Evolutionary conservation across 1,140 invertebrate species (phyloP), one percentile per base, ranked within the genome.

Genomic region (Drosophila sp.): DNA sequence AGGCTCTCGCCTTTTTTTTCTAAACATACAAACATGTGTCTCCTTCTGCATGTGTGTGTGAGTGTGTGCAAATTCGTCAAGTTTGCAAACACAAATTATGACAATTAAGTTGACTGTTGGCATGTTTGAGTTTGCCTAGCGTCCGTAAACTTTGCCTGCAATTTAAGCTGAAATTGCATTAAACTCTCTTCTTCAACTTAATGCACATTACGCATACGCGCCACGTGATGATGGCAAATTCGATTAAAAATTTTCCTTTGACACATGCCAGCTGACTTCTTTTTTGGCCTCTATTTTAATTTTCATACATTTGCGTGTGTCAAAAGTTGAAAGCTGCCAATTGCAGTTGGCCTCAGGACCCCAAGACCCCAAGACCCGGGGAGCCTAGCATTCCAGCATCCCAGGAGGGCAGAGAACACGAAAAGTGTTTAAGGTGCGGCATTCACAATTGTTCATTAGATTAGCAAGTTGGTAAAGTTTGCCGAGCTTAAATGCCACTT

Each of bases 51-150:
- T 53, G 40, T 56, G 34, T 48, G 13, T 13, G 51, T 25, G 32
- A 46, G 43, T 69, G 65, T 78, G 67, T 65, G 79, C 58, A 72
- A 83, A 77, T 83, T 89, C 83, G 79, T 89, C 83, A 83, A 75
- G 83, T 82, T 89, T 72, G 83, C 80, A 80, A 89, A 89, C 76
- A 89, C 72, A 89, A 89, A 89, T 89, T 89, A 89, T 89, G 84
- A 89, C 83, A 89, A 89, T 89, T 89, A 89, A 89, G 72, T 89
- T 89, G 67, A 81, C 78, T 87, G 74, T 63, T 69, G 63, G 53
- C 56, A 81, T 87, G 82, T 82, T 79, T 76, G 72, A 66, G 48
- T 63, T 63, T 46, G 59, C 38, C 14, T 54, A 38, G 9, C 27
- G 66, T 81, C 82, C 76, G 82, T 56, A 78, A 87, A 87, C 59